Conservation (phyloP, 2,888 invertebrate genomes). For the Sycophila texana region DNA sequence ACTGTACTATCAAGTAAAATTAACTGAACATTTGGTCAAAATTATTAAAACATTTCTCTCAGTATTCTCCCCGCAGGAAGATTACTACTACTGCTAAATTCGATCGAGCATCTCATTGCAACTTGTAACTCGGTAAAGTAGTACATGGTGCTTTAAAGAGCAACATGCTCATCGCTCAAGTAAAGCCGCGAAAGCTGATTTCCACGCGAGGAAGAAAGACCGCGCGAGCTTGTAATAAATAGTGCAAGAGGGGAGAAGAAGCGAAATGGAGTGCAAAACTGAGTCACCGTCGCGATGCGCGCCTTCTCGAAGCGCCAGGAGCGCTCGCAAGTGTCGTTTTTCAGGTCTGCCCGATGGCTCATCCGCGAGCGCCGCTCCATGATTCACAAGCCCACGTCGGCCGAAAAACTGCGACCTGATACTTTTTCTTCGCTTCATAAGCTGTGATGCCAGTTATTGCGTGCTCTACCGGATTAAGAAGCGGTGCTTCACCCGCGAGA, state of each 20-base stretch:
- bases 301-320: background rate
- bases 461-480: conserved; percentile 8
- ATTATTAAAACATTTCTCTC: too few species aligned
- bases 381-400: conserved; percentile 25
- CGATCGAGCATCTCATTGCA: too few species aligned
- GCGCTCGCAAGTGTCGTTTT: conserved; percentile 36
- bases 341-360: conserved; percentile 42
- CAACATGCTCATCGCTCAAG: conserved; percentile 7
- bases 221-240: conserved; percentile 5
- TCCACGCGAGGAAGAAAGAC: background rate
- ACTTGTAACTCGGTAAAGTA: too few species aligned
- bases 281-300: conserved; percentile 32
- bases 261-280: background rate
- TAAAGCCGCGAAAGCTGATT: background rate
- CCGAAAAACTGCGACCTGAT: background rate
- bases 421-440: background rate
- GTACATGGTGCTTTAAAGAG: conserved; percentile 11
- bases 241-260: conserved; percentile 6
- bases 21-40: too few species aligned
- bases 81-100: too few species aligned
- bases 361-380: conserved; percentile 14
- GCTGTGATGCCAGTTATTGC: conserved; percentile 2
- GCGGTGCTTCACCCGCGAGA: background rate
- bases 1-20: too few species aligned
- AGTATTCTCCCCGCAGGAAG: too few species aligned